phyloP scores from a whole-genome alignment of 2,888 invertebrate genomes.

The Hyppa rectilinea region DNA sequence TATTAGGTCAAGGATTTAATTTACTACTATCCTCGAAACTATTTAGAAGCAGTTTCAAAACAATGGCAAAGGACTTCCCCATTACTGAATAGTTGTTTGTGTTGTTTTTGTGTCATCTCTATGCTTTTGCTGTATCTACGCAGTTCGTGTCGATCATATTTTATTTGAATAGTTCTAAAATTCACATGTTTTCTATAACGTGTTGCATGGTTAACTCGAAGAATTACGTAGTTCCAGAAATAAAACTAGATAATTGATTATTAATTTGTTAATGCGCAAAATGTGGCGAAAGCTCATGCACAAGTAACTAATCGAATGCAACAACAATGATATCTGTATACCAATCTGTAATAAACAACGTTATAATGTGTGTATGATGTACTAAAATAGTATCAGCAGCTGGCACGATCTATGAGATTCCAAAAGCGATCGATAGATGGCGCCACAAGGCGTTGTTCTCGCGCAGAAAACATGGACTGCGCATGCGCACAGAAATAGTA shows the following conservation, averaged over 20 bases:
- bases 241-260: slow-evolving; percentile 6
- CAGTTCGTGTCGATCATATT: slow-evolving; percentile 12
- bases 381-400: slow-evolving; percentile 86
- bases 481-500: slow-evolving; percentile 88
- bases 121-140: slow-evolving; percentile 32
- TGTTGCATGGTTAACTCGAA: slow-evolving; percentile 48
- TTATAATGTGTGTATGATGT: slow-evolving; percentile 68
- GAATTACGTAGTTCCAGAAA: slow-evolving; percentile 9
- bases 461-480: slow-evolving; percentile 75
- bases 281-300: slow-evolving; percentile 5
- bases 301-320: slow-evolving; percentile 27
- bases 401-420: slow-evolving; percentile 79
- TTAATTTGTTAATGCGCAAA: slow-evolving; percentile 14
- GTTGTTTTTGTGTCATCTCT: slow-evolving; percentile 25
- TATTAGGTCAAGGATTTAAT: slow-evolving; percentile 88
- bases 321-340: slow-evolving; percentile 50
- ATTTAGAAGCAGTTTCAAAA: slow-evolving; percentile 57
- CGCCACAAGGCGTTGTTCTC: slow-evolving; percentile 76
- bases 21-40: slow-evolving; percentile 67
- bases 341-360: slow-evolving; percentile 65
- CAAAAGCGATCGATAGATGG: slow-evolving; percentile 84
- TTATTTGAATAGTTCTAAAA: slow-evolving; percentile 32
- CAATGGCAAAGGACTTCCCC: slow-evolving; percentile 29
- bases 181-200: slow-evolving; percentile 12
- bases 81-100: slow-evolving; percentile 22